Percentiles rank a stretch among this genome's conserved stretches.
phyloP scores from a whole-genome alignment of 2,113 vertebrate species.

The Passer montanus region DNA sequence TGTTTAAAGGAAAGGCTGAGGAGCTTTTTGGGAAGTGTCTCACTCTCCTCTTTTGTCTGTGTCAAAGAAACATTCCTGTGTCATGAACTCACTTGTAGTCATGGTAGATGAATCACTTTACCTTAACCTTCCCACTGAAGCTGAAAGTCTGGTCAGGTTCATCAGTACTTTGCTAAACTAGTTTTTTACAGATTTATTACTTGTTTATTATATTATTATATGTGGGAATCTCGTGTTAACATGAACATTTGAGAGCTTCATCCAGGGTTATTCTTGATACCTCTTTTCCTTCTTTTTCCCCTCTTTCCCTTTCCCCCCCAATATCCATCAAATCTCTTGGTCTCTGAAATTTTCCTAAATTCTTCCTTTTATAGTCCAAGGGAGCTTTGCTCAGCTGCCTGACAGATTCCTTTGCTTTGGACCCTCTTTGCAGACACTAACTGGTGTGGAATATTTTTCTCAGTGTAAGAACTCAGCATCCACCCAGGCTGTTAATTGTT shows the following conservation, averaged over 20 bases:
- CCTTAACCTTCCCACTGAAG: not conserved
- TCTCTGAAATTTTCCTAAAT: not conserved
- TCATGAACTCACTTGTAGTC: not conserved
- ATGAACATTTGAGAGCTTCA: not conserved
- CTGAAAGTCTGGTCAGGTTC: not conserved
- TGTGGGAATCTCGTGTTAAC: not conserved
- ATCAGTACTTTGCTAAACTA: not conserved
- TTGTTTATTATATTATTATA: not conserved
- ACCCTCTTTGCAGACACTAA: not conserved
- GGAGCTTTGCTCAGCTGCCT: not conserved
- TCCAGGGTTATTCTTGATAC: not conserved
- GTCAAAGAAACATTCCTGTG: not conserved
- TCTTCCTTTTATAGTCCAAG: not conserved
- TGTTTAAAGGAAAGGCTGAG: not conserved
- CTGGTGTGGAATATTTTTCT: not conserved
- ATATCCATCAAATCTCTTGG: not conserved
- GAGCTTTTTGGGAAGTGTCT: conserved; percentile 3
- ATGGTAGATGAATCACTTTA: not conserved
- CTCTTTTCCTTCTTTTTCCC: accelerated
- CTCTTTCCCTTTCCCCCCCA: accelerated
- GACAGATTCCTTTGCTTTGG: not conserved
- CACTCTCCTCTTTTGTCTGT: not conserved
- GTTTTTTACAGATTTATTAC: not conserved
- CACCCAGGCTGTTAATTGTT: not conserved
- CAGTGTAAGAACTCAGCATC: not conserved